These are phyloP conservation scores for Pogonocherus hispidulus DNA, from an alignment of 2,888 invertebrate species.

Conservation along the genomic window DNA sequence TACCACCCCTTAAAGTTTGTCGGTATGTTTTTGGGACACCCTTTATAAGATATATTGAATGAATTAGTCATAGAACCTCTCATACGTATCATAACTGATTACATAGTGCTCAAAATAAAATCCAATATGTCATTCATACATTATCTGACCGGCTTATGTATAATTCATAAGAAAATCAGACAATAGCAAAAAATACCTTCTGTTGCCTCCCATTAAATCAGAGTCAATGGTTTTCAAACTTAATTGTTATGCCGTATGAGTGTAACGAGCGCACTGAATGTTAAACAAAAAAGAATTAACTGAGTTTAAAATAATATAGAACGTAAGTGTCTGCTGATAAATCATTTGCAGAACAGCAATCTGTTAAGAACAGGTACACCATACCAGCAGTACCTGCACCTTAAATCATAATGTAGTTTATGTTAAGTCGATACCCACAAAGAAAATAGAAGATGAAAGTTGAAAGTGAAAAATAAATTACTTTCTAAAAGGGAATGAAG, in stretches of 20 bases:
- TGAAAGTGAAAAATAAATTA: no score
- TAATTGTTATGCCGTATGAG: constrained; percentile 11
- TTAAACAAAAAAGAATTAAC: constrained; percentile 1
- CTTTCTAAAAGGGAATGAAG: no score
- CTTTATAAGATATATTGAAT: not conserved
- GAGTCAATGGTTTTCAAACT: constrained; percentile 15
- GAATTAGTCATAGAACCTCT: not conserved
- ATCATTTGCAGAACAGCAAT: constrained; percentile 5
- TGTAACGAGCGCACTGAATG: constrained; percentile 18
- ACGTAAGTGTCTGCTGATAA: constrained; percentile 12
- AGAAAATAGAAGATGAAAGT: no score
- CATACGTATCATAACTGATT: not conserved
- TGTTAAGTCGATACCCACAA: no score
- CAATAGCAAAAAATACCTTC: constrained; percentile 19
- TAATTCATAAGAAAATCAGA: not conserved
- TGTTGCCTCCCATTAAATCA: constrained; percentile 13
- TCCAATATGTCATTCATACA: constrained; percentile 2
- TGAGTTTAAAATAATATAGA: constrained; percentile 8
- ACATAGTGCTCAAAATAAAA: constrained; percentile 1
- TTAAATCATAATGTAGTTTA: constrained; percentile 6
- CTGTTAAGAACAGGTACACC: constrained; percentile 19
- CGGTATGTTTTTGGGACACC: no score
- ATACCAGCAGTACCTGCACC: no score
- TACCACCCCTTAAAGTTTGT: no score
- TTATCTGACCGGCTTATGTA: constrained; percentile 3